Base-by-base conservation (phyloP, 2,888 invertebrate genomes). In the Pseudolycoriella hygida region DNA sequence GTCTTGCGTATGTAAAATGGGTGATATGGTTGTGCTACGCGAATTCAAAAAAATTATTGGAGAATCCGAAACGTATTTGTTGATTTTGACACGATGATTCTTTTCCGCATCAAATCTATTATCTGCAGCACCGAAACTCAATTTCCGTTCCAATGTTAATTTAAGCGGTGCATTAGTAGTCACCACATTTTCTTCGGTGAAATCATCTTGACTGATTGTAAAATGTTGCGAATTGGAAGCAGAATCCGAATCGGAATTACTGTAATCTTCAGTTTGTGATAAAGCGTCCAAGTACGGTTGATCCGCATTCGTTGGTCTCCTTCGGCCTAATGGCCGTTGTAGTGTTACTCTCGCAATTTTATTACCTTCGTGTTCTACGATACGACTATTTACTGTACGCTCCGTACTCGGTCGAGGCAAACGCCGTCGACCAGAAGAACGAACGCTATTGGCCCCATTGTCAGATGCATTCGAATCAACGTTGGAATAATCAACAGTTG, bases 31-130 rank as follows among this genome's bases (percentile, higher is more conserved):
- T 3, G 37, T 18, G 19, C 17, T 37, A 30, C 17, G 18, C 30
- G 25, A 14, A 39, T 44, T 37, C 17, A 44, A 30, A 11, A 14
- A 44, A 30, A 44, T 44, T 11, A 44, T 44, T 12, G 44, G 44
- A 5, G 44, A 44, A 12, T 44, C 44, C n/a, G 39, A 15, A 14
- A 14, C 15, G n/a, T 34, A 14, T 34, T 14, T 14, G 34, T 34
- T 34, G 12, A 34, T 12, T 10, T 12, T 12, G 11, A 34, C 12
- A 8, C 34, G 3, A 12, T 34, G 12, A 34, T 34, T 34, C 11
- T 5, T 5, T 10, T 4, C 3, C 11, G 34, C 12, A 34, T 34
- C 12, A 14, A 34, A 34, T 14, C 15, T 34, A 34, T 34, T 34
- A 5, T 34, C 15, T 14, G 3, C 15, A 8, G 34, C 5, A 12